Evolutionary conservation across 2,113 vertebrate genomes (phyloP), one percentile per base, ranked within the genome.

Genomic region (Psophia crepitans): DNA sequence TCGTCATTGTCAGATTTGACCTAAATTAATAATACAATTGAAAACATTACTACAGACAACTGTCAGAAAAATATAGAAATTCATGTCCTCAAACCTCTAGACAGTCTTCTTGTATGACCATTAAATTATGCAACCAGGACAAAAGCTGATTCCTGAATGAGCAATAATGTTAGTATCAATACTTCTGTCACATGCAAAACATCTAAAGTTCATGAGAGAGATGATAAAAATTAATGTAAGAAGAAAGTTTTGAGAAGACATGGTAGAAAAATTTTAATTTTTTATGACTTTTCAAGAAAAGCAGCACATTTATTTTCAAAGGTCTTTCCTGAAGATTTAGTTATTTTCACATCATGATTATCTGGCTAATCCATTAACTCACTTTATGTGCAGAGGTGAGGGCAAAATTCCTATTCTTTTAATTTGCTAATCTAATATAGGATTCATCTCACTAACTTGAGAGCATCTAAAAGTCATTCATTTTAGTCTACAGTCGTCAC

Each of bases 401-500:
- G 49, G 54, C 1, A 96, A 88, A 92, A 56, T 58, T 81, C 41
- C 41, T 39, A 15, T 46, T n/a, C 5, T 90, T 92, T 96, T 77
- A 73, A 81, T 87, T 96, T 90, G 37, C 12, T 87, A 75, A 81
- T 87, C 48, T 86, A 89, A 84, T 66, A 27, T 65, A 44, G 6
- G 39, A 91, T 87, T 95, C 37, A 71, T 87, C 20, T 89, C 56
- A 60, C 46, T 81, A 91, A 64, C 43, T 84, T 94, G 22, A 71
- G 48, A 82, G 46, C 18, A 87, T 81, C 28, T 71, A 81, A 80
- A 84, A 84, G 35, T 69, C 23, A 79, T 87, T 84, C 44, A 93
- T 93, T 96, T 86, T 75, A 71, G 60, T 87, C 48, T 74, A 58
- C 16, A 78, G 53, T 57, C 33, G 51, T 78, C 77, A 79, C 14